A percentile compares a stretch with the other conserved stretches of the same genome.
These are phyloP conservation scores for Scolopax mira DNA, from an alignment of 2,113 vertebrate species.

Conservation along the genomic window DNA sequence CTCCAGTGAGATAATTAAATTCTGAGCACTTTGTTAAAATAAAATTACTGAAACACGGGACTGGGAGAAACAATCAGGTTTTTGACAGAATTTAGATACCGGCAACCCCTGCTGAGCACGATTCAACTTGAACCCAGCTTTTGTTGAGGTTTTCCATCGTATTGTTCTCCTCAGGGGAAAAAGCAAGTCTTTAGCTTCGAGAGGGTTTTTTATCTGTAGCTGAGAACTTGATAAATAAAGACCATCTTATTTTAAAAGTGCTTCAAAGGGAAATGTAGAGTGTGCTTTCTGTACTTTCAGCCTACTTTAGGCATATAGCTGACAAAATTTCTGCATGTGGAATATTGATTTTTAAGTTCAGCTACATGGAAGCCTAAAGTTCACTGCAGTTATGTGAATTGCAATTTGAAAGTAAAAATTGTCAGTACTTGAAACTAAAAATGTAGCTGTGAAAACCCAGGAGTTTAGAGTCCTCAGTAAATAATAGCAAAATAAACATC, in stretches of 20 bases:
- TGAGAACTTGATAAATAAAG: neutral
- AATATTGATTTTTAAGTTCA: neutral
- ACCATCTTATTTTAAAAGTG: neutral
- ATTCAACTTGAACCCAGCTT: neutral
- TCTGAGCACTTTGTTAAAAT: neutral
- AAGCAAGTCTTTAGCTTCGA: neutral
- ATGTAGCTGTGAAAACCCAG: neutral
- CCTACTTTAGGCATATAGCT: neutral
- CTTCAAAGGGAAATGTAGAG: neutral
- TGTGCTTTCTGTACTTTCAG: neutral
- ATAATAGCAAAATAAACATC: neutral
- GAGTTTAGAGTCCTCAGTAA: neutral
- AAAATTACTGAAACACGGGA: neutral
- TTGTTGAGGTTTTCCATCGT: neutral
- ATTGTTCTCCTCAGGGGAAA: neutral
- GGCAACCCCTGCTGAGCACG: neutral
- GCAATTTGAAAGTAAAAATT: neutral
- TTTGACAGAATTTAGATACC: neutral
- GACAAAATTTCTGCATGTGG: neutral
- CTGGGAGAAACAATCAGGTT: neutral
- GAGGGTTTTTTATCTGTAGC: neutral
- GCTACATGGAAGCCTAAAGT: neutral
- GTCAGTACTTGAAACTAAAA: neutral
- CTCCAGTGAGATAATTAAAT: constrained; percentile 17
- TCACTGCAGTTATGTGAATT: neutral